These are phyloP conservation scores for Molossus alvarezi DNA, from an alignment of 2,797 vertebrate genomes.

Conservation along the genomic window DNA sequence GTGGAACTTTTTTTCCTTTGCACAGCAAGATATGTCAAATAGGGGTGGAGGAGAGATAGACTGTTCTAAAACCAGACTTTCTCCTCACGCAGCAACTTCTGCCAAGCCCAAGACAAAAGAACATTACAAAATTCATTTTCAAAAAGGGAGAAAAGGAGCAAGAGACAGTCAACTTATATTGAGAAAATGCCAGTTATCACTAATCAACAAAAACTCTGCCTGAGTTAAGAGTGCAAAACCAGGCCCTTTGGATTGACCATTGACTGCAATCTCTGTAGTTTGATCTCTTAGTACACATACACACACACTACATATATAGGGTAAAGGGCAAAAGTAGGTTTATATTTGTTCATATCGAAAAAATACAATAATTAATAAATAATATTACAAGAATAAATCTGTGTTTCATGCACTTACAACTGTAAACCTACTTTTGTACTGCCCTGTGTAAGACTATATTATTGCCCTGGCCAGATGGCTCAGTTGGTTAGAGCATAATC, in stretches of 20 bases:
- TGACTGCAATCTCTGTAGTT: neutral
- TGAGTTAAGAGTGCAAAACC: neutral
- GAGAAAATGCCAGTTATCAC: neutral
- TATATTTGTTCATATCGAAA: neutral
- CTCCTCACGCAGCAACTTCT: neutral
- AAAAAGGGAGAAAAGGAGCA: neutral
- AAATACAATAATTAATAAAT: neutral
- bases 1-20: neutral
- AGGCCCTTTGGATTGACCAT: neutral
- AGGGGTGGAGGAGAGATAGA: neutral
- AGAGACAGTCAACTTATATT: neutral
- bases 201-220: neutral
- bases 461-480: neutral
- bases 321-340: neutral
- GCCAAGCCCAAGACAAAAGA: neutral
- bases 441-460: neutral
- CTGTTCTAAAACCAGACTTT: neutral
- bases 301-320: neutral
- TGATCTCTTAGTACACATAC: neutral
- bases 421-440: neutral
- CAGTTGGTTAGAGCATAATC: neutral
- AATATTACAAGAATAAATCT: neutral
- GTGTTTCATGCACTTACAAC: neutral
- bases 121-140: conserved; percentile 8
- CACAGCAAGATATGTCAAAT: neutral